These are phyloP conservation scores for Calameuta idolon DNA, from an alignment of 2,888 invertebrate species.

Conservation along the genomic window DNA sequence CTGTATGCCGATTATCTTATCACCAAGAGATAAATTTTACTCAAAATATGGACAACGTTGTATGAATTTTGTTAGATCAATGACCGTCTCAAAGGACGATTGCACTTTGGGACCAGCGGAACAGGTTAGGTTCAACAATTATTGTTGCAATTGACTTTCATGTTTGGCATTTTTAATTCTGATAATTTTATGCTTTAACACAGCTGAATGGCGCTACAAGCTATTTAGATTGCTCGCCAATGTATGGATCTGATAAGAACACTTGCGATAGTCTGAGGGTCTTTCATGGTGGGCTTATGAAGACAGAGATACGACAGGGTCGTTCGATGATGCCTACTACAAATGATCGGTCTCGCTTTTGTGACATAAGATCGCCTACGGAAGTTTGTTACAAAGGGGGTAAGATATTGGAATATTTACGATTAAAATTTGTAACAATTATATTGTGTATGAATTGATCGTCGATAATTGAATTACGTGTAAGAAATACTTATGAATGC, in stretches of 20 bases:
- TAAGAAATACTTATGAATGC: neutral
- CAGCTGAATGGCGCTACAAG: slow-evolving; percentile 61
- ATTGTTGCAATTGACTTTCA: too few species aligned
- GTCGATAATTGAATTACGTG: too few species aligned
- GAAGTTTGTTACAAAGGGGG: slow-evolving; percentile 46
- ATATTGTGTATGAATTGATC: too few species aligned
- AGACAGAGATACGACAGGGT: slow-evolving; percentile 60
- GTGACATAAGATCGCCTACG: slow-evolving; percentile 35
- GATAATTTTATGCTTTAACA: neutral
- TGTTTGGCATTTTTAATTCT: too few species aligned
- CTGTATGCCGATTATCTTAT: slow-evolving; percentile 73
- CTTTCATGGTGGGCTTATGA: slow-evolving; percentile 67
- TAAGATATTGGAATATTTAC: slow-evolving; percentile 17
- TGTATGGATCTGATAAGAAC: slow-evolving; percentile 69
- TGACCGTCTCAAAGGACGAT: slow-evolving; percentile 71
- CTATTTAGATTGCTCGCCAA: slow-evolving; percentile 70
- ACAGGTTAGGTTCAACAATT: slow-evolving; percentile 65
- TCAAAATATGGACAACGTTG: slow-evolving; percentile 69
- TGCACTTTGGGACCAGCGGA: slow-evolving; percentile 72
- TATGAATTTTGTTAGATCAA: slow-evolving; percentile 73
- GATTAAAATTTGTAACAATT: neutral
- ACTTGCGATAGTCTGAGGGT: slow-evolving; percentile 65
- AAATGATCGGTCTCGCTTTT: slow-evolving; percentile 54
- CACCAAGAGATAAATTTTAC: slow-evolving; percentile 71
- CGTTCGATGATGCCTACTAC: slow-evolving; percentile 68